A percentile compares a stretch with the other conserved stretches of the same genome.
Conservation (phyloP, 2,113 vertebrate genomes). For the Hemiscyllium ocellatum region DNA sequence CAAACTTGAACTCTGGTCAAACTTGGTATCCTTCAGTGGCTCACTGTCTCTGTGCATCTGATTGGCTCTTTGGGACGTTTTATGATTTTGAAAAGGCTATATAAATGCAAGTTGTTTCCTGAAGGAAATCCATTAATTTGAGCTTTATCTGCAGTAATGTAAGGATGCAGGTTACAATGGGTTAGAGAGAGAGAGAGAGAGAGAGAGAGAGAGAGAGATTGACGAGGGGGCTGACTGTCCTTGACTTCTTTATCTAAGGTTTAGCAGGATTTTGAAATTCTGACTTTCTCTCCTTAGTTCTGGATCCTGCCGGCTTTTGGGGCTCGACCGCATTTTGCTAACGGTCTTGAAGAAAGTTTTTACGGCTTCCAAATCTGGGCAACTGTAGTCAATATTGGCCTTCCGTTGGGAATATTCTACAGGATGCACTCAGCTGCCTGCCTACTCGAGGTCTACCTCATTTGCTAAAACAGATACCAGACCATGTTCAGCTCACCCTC, state of each 20-base stretch:
- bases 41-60: background rate
- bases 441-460: slow-evolving; percentile 70
- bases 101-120: too few species aligned
- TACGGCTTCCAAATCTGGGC: slow-evolving; percentile 81
- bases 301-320: slow-evolving; percentile 86
- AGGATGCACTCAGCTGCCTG: slow-evolving; percentile 81
- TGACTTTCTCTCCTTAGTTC: slow-evolving; percentile 54
- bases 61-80: background rate
- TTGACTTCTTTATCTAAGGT: too few species aligned
- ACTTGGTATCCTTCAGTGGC: too few species aligned
- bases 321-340: slow-evolving; percentile 74
- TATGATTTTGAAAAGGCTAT: background rate
- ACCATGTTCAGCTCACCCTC: background rate
- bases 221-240: too few species aligned
- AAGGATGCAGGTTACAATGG: background rate
- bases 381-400: slow-evolving; percentile 71
- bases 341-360: slow-evolving; percentile 71
- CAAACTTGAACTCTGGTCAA: too few species aligned
- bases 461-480: slow-evolving; percentile 55
- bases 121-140: background rate
- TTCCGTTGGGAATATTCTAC: slow-evolving; percentile 82
- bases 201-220: too few species aligned
- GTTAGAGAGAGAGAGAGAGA: background rate
- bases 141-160: background rate
- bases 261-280: background rate